Conservation (phyloP, 2,113 vertebrate genomes). For the Rhinopomastus cyanomelas region DNA sequence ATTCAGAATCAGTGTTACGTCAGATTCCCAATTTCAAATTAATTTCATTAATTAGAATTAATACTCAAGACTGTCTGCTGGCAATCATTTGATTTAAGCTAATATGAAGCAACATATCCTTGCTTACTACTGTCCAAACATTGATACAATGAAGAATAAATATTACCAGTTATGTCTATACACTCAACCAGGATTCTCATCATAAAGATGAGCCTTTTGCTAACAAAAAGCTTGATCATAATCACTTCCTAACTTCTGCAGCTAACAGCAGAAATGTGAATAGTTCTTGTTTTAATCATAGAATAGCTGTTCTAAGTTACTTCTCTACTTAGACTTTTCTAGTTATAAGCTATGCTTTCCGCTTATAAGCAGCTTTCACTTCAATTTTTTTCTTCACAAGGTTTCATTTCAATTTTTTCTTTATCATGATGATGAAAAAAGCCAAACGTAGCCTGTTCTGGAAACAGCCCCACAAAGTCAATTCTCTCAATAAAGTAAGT, state of each 20-base stretch:
- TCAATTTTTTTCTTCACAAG: too few relatives aligned
- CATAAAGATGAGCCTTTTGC: not conserved
- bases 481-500: not conserved
- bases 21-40: not conserved
- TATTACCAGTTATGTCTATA: not conserved
- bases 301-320: not conserved
- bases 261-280: not conserved
- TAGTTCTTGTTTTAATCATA: not conserved
- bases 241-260: not conserved
- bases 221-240: not conserved
- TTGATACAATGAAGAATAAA: not conserved
- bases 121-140: not conserved
- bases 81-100: not conserved
- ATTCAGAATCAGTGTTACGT: not conserved
- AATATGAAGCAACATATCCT: not conserved
- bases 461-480: not conserved
- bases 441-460: rapidly evolving
- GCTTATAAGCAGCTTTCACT: not conserved
- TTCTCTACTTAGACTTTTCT: not conserved
- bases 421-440: not conserved
- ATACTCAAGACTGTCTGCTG: not conserved
- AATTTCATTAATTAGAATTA: not conserved
- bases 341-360: not conserved
- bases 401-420: too few relatives aligned
- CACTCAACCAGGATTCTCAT: not conserved